Base-by-base conservation (phyloP, 2,113 vertebrate genomes). In the Varanus komodoensis region DNA sequence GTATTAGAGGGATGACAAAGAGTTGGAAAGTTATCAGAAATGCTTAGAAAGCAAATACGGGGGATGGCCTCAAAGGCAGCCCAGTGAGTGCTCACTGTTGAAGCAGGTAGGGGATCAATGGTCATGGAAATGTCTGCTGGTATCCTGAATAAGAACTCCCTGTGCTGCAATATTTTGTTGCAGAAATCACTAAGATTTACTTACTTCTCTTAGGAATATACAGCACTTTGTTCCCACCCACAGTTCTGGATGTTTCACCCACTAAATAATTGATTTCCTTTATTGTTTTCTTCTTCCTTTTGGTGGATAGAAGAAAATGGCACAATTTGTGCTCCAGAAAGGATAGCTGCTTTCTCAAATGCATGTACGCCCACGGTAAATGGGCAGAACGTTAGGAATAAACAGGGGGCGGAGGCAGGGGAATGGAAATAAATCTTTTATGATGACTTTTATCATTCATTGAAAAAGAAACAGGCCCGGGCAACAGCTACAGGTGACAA, bases 351-450 rank as follows among this genome's bases (percentile, higher is more conserved):
- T 96, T 79, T 94, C 94, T 94, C 88, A 95, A 97, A 96, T 89
- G 93, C 87, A 94, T 95, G 93, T 93, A 94, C 96, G 87, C 94
- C 96, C 64, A 9, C 93, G 90, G 96, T 88, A 96, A 97, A 96
- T 81, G 92, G 91, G 77, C 73, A 95, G 87, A 93, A 93, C 23
- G 17, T 90, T 80, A 87, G 91, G 90, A 95, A 97, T 96, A 97
- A 97, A 96, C 93, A 95, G 96, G 92, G 38, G 38, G 93, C 6
- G 54, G 11, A 4, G 54, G 11, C 94, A 94, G 86, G 91, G 34
- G 89, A 91, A 90, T n/a, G 86, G 91, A 91, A 95, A 95, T 95
- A 93, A 96, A 96, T 97, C 95, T 95, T 92, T 92, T 83, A 54
- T 19, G 0, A 89, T 92, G 92, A 77, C 87, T 95, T 94, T 67